Evolutionary conservation across 2,113 vertebrate genomes (phyloP).

Genomic region (Colaptes auratus): DNA sequence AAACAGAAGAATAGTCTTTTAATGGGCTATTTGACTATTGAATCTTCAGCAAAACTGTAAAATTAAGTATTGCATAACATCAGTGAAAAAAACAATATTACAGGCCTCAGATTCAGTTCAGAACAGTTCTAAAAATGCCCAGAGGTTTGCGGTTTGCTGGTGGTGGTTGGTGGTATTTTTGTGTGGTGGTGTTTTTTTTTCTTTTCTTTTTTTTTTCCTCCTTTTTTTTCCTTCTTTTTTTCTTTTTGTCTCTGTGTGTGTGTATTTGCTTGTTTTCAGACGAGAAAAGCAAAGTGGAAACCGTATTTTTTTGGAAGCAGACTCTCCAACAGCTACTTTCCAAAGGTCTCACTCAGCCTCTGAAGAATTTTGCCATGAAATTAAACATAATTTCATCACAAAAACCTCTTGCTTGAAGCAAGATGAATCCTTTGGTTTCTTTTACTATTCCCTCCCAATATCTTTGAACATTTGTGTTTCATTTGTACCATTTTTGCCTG

Average conservation of each 20-base stretch:
- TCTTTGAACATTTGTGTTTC: neutral
- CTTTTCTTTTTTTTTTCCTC: neutral
- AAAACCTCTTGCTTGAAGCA: neutral
- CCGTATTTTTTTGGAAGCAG: neutral
- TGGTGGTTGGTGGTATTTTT: neutral
- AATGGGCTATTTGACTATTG: neutral
- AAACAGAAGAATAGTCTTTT: neutral
- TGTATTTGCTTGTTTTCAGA: neutral
- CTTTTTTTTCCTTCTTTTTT: too few relatives aligned
- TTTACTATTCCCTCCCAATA: neutral
- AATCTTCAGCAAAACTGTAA: neutral
- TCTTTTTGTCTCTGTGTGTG: neutral
- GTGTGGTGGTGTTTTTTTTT: too few relatives aligned
- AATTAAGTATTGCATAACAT: neutral
- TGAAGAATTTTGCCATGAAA: neutral
- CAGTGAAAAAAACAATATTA: neutral
- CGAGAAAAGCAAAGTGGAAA: neutral
- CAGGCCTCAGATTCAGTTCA: neutral
- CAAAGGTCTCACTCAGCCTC: neutral
- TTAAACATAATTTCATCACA: neutral
- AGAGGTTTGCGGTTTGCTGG: too few relatives aligned
- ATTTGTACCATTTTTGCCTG: accelerated
- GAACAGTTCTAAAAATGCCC: neutral
- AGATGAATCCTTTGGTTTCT: neutral
- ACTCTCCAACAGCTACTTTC: neutral